A percentile compares a stretch with the other conserved stretches of the same genome.
These are phyloP conservation scores for Hydraecia micacea DNA, from an alignment of 2,888 invertebrate species.

Conservation along the genomic window DNA sequence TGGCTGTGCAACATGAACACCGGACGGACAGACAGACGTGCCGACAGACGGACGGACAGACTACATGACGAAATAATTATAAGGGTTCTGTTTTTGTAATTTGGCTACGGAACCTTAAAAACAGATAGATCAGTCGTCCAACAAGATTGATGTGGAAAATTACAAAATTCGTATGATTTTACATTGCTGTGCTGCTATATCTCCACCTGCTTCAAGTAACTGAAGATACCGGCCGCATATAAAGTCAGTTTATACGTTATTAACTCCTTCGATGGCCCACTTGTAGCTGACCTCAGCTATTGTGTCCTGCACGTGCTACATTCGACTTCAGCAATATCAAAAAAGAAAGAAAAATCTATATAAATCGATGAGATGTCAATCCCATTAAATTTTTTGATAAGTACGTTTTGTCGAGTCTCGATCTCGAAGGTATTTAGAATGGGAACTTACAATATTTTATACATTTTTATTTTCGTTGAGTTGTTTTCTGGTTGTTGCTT, in stretches of 20 bases:
- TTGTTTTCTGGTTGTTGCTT: not conserved
- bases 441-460: not conserved
- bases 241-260: not conserved
- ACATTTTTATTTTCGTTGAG: not conserved
- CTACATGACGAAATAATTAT: not conserved
- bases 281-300: not conserved
- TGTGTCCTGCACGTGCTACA: constrained; percentile 10
- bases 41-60: too few species aligned
- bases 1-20: not conserved
- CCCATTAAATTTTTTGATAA: not conserved
- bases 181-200: not conserved
- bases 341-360: not conserved
- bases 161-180: not conserved
- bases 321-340: not conserved
- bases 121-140: not conserved
- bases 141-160: not conserved
- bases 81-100: not conserved
- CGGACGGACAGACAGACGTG: too few species aligned
- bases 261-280: constrained; percentile 2
- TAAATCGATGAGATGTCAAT: constrained; percentile 6
- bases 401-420: not conserved
- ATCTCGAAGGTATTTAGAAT: constrained; percentile 6
- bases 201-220: not conserved
- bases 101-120: not conserved
- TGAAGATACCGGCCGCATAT: constrained; percentile 7